A percentile compares a stretch with the other conserved stretches of the same genome.
phyloP scores from a whole-genome alignment of 92 coral and sea anemone species.

The Epizoanthus ramosus region DNA sequence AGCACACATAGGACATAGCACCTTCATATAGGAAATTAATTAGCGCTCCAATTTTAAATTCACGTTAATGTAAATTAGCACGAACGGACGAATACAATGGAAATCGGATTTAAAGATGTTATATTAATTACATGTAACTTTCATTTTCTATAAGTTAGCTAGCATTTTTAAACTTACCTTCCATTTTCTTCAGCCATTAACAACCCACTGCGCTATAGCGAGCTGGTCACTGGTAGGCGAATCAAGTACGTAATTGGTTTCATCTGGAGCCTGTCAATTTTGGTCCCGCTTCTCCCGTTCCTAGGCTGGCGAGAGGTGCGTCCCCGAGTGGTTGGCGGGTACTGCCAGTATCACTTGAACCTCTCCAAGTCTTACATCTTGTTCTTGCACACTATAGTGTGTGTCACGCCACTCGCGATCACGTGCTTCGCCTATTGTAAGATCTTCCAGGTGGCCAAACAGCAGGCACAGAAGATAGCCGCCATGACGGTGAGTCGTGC shows the following conservation, averaged over 20 bases:
- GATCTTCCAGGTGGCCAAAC: constrained; percentile 79
- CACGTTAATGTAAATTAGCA: no score
- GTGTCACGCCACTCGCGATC: constrained; percentile 73
- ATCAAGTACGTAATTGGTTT: constrained; percentile 56
- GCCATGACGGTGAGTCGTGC: constrained; percentile 60
- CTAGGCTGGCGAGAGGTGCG: constrained; percentile 81
- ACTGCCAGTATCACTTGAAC: constrained; percentile 81
- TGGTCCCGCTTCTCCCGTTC: constrained; percentile 74
- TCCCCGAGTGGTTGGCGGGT: constrained; percentile 68
- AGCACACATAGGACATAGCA: no score
- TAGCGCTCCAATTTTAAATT: no score
- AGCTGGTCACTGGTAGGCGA: constrained; percentile 66
- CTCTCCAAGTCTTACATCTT: constrained; percentile 75
- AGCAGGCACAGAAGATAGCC: constrained; percentile 79
- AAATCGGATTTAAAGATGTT: no score
- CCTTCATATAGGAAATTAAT: no score
- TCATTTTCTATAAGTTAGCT: no score
- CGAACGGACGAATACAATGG: no score
- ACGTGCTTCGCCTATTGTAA: constrained; percentile 78
- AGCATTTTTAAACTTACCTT: no score
- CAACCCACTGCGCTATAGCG: constrained; percentile 74
- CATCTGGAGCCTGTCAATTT: constrained; percentile 69
- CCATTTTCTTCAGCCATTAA: constrained; percentile 60
- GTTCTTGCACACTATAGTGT: constrained; percentile 72
- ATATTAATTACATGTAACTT: no score